A percentile compares a stretch with the other conserved stretches of the same genome.
Conservation (phyloP, 2,888 invertebrate genomes). For the Neuroscelio doddi region DNA sequence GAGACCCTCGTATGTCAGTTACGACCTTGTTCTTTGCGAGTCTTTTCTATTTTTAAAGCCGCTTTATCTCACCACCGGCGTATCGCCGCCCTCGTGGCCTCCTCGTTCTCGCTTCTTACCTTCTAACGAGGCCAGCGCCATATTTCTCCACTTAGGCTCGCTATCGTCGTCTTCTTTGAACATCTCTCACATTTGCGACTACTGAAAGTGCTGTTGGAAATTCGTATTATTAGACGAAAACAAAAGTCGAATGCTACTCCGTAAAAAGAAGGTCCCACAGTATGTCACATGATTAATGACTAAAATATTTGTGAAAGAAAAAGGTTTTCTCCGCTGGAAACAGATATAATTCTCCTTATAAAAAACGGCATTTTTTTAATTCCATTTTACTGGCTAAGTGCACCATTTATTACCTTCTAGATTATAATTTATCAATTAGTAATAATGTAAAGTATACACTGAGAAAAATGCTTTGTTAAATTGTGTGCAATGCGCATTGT, state of each 20-base stretch:
- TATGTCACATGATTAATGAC: too few species aligned
- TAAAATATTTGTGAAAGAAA: too few species aligned
- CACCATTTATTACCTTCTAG: too few species aligned
- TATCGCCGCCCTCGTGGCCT: slow-evolving; percentile 13
- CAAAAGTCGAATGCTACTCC: too few species aligned
- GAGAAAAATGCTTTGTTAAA: too few species aligned
- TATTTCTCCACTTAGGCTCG: slow-evolving; percentile 20
- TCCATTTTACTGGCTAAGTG: background rate
- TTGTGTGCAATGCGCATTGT: too few species aligned
- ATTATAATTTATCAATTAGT: too few species aligned
- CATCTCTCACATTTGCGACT: background rate
- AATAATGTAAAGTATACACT: too few species aligned
- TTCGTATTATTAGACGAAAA: background rate
- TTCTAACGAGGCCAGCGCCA: slow-evolving; percentile 27
- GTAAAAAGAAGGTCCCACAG: background rate
- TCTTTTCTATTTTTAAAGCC: slow-evolving; percentile 28
- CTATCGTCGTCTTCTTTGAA: slow-evolving; percentile 7
- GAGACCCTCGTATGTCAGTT: slow-evolving; percentile 10
- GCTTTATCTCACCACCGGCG: slow-evolving; percentile 22
- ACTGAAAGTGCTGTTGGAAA: background rate
- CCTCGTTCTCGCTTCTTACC: slow-evolving; percentile 25
- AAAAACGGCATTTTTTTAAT: background rate
- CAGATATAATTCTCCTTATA: too few species aligned
- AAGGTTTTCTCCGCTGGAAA: background rate
- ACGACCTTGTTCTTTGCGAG: slow-evolving; percentile 23